Evolutionary conservation across 2,113 vertebrate species (phyloP).

Genomic region (Alexandromys fortis): DNA sequence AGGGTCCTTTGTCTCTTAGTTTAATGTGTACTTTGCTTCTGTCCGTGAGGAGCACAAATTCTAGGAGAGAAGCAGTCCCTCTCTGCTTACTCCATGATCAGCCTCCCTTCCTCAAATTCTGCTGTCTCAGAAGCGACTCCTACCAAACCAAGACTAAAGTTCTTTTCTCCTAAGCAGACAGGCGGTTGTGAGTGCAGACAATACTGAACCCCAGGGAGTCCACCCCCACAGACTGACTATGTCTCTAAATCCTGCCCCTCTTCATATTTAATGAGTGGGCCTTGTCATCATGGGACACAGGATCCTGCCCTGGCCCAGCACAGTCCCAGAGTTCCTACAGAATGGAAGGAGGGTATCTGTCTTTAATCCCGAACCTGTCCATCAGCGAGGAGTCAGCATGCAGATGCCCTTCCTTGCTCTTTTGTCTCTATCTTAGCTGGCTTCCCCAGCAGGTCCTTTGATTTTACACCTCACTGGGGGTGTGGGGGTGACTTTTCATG

Average conservation of each 20-base stretch:
- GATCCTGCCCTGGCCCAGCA: not conserved
- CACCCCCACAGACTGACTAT: not conserved
- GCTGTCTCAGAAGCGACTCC: not conserved
- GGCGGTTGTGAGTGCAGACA: not conserved
- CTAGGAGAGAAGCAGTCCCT: not conserved
- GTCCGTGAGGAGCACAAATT: not conserved
- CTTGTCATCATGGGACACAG: not conserved
- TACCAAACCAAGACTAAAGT: not conserved
- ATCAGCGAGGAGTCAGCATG: conserved; percentile 36
- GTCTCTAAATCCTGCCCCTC: not conserved
- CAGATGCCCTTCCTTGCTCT: conserved; percentile 56
- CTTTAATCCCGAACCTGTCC: conserved; percentile 32
- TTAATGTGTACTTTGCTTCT: not conserved
- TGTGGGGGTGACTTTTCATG: conserved; percentile 3
- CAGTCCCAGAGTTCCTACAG: not conserved
- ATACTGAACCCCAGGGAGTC: not conserved
- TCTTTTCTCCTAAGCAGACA: not conserved
- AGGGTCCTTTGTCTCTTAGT: not conserved
- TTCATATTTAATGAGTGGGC: not conserved
- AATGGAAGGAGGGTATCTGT: not conserved
- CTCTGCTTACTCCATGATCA: not conserved
- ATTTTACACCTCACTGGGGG: conserved; percentile 52
- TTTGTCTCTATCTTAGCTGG: conserved; percentile 79
- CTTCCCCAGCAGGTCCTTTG: conserved; percentile 66
- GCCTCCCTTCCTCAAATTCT: not conserved